Evolutionary conservation across 2,113 vertebrate species (phyloP).

Genomic region (Scalopus aquaticus): DNA sequence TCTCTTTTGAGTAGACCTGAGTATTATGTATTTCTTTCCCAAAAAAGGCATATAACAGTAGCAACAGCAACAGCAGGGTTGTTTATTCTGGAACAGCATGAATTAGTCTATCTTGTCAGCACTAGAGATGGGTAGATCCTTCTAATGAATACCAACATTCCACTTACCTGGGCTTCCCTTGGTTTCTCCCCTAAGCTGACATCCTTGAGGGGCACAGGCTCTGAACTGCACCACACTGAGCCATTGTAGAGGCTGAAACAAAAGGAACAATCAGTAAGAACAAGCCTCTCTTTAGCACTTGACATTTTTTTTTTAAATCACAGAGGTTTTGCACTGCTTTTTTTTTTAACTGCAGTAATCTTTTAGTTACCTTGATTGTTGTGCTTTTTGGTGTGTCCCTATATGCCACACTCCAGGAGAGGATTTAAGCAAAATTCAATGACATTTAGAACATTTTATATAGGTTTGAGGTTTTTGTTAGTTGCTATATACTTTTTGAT

Average conservation of each 20-base stretch:
- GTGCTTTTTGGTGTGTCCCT: background rate
- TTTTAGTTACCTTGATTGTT: background rate
- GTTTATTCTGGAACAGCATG: background rate
- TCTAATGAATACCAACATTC: background rate
- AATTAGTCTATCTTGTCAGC: background rate
- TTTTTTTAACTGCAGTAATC: background rate
- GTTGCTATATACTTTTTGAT: background rate
- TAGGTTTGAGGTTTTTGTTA: background rate
- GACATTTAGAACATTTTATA: background rate
- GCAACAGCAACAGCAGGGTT: rapidly evolving
- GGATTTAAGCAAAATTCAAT: background rate
- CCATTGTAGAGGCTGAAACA: background rate
- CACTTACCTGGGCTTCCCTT: background rate
- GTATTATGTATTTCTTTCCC: background rate
- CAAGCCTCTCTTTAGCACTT: background rate
- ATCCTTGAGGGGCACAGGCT: background rate
- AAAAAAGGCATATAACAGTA: background rate
- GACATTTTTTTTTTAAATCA: background rate
- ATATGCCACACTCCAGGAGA: background rate
- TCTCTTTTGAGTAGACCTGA: background rate
- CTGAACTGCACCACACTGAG: background rate
- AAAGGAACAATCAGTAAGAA: background rate
- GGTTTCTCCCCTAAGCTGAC: background rate
- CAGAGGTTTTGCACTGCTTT: background rate
- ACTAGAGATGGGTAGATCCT: background rate